These are phyloP conservation scores for Elephas maximus DNA, from an alignment of 2,113 vertebrate genomes.

Conservation along the genomic window DNA sequence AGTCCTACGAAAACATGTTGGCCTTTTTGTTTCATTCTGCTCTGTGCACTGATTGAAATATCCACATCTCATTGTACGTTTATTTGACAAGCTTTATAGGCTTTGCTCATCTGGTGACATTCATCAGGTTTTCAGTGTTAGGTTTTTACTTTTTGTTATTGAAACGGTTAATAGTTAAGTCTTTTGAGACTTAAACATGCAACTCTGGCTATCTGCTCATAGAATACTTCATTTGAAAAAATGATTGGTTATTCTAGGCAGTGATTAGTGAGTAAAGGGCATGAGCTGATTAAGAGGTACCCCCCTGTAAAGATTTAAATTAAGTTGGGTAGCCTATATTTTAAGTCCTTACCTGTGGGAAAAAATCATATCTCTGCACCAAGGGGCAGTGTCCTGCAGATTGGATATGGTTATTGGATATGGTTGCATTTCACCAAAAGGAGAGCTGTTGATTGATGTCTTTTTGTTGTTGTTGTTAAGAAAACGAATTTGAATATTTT, in stretches of 20 bases:
- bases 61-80: background rate
- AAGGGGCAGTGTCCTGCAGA: background rate
- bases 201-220: background rate
- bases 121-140: background rate
- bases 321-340: background rate
- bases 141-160: background rate
- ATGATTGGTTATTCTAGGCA: constrained; percentile 22
- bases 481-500: constrained; percentile 58
- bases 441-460: background rate
- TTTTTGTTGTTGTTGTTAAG: constrained; percentile 2
- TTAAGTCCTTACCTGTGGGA: background rate
- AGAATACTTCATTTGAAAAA: constrained; percentile 37
- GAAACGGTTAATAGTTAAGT: constrained; percentile 23
- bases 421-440: constrained; percentile 32
- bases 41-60: background rate
- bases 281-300: background rate
- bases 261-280: constrained; percentile 5
- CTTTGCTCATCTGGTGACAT: constrained; percentile 36
- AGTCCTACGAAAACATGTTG: background rate
- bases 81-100: background rate
- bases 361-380: background rate
- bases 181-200: background rate
- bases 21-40: constrained; percentile 34
- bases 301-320: background rate
- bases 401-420: constrained; percentile 46